Conservation (phyloP, 2,888 invertebrate species). For the Temnothorax ravouxi region DNA sequence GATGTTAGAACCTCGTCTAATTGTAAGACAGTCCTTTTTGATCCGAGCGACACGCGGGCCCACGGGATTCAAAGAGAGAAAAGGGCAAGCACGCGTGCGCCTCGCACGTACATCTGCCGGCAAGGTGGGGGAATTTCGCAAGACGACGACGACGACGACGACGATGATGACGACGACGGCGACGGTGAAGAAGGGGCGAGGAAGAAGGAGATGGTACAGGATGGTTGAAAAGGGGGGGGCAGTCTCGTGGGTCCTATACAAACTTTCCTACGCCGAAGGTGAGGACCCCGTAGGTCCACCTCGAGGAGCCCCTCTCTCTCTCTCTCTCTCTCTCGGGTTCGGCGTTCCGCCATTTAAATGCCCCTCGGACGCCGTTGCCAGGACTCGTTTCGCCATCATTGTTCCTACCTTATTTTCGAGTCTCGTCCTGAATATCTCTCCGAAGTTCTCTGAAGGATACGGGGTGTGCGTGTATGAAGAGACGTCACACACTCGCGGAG, state of each 20-base stretch:
- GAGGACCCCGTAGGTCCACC: slow-evolving; percentile 73
- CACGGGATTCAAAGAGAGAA: slow-evolving; percentile 44
- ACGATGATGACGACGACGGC: slow-evolving; percentile 45
- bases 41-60: slow-evolving; percentile 63
- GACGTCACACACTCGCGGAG: slow-evolving; percentile 33
- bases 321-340: slow-evolving; percentile 71
- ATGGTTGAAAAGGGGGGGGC: slow-evolving; percentile 51
- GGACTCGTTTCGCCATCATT: slow-evolving; percentile 77
- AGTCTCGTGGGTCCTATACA: slow-evolving; percentile 73
- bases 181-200: slow-evolving; percentile 34
- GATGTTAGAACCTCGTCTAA: slow-evolving; percentile 70
- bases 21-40: slow-evolving; percentile 63
- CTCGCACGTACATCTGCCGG: slow-evolving; percentile 75
- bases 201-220: slow-evolving; percentile 37
- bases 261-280: slow-evolving; percentile 74
- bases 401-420: slow-evolving; percentile 82
- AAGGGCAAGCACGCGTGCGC: slow-evolving; percentile 63
- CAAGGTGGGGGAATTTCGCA: slow-evolving; percentile 71
- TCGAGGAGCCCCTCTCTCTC: slow-evolving; percentile 69
- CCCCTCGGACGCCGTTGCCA: slow-evolving; percentile 75
- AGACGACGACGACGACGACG: slow-evolving; percentile 48
- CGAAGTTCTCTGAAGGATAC: slow-evolving; percentile 42
- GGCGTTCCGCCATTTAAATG: slow-evolving; percentile 78
- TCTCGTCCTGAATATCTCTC: slow-evolving; percentile 68
- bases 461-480: slow-evolving; percentile 3